Evolutionary conservation across 2,797 vertebrate species (phyloP).

Genomic region (Fistularia tabacaria): DNA sequence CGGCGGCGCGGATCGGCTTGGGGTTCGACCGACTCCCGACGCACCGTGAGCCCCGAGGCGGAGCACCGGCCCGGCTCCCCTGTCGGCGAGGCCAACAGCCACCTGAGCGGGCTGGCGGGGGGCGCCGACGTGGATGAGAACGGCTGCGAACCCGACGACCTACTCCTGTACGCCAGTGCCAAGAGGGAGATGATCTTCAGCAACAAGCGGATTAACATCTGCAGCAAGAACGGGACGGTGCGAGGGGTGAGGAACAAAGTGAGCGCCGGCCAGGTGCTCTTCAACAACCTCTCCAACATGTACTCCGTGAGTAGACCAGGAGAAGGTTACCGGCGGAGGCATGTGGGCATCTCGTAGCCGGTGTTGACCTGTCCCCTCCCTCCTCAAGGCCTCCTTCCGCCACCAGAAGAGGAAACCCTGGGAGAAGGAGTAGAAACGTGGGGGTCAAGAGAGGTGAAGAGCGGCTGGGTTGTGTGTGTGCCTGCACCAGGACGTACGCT

Average conservation of each 20-base stretch:
- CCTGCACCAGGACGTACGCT: no score
- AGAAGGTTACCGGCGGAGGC: background rate
- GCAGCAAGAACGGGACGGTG: constrained; percentile 97
- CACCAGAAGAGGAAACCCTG: constrained; percentile 65
- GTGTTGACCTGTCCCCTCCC: constrained; percentile 6
- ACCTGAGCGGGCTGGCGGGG: constrained; percentile 75
- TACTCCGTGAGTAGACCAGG: constrained; percentile 81
- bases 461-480: no score
- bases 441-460: background rate
- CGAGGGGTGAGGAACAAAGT: constrained; percentile 98
- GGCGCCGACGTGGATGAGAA: constrained; percentile 69
- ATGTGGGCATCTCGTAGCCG: background rate
- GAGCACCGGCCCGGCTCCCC: constrained; percentile 69
- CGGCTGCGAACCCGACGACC: constrained; percentile 80
- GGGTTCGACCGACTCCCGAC: constrained; percentile 83
- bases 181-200: constrained; percentile 85
- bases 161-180: constrained; percentile 86
- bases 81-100: constrained; percentile 79
- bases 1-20: constrained; percentile 48
- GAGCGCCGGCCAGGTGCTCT: constrained; percentile 97
- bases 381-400: constrained; percentile 53
- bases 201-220: constrained; percentile 90
- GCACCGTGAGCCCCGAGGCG: constrained; percentile 75
- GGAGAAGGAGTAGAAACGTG: constrained; percentile 54
- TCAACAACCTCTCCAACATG: constrained; percentile 88